Base-by-base conservation (phyloP, 2,888 invertebrate species). In the Buathra laborator region DNA sequence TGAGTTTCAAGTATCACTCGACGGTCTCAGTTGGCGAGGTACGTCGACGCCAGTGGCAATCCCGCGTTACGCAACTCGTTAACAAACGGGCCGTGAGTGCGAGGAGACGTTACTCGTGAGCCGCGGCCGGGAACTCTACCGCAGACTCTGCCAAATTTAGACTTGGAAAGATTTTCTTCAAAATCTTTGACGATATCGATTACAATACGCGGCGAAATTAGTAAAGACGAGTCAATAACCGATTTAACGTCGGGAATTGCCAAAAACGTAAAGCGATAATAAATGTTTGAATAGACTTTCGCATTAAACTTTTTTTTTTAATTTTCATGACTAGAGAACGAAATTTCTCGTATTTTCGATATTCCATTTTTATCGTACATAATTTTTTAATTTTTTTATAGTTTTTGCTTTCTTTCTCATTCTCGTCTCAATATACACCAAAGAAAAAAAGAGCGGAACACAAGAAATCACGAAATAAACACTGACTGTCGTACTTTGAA, bases 21-120 rank as follows among this genome's bases (percentile, higher is more conserved):
- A 16, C 29, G 56, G 24, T 44, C 29, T 59, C 64, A 12, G 48
- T 70, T 70, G 78, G 70, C 78, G 46, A 70, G 70, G 56, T 70
- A 10, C 32, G 78, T 79, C 70, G 78, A 78, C 68, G 68, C 68
- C 32, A 56, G 77, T 14, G 51, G 66, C 75, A 16, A 53, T 68
- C 81, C 81, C 14, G 32, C 76, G 87, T 91, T 91, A 89, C 92
- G 91, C 91, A 92, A 91, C 90, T 87, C 88, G 90, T 92, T 92
- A 89, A 90, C 89, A 89, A 89, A 91, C 89, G 88, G 87, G 85
- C 86, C 84, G 86, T 85, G 87, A 88, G 88, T 87, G 91, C 16
- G 70, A 79, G 78, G 70, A 59, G 67, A 46, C 46, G 14, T 64
- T 67, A 81, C 72, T 70, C 75, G 75, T 56, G 75, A 44, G 76